Percentiles rank a stretch among this genome's conserved stretches.
Evolutionary conservation across 2,113 vertebrate species (phyloP).

Genomic region (Cyphomyrus plagiostoma): DNA sequence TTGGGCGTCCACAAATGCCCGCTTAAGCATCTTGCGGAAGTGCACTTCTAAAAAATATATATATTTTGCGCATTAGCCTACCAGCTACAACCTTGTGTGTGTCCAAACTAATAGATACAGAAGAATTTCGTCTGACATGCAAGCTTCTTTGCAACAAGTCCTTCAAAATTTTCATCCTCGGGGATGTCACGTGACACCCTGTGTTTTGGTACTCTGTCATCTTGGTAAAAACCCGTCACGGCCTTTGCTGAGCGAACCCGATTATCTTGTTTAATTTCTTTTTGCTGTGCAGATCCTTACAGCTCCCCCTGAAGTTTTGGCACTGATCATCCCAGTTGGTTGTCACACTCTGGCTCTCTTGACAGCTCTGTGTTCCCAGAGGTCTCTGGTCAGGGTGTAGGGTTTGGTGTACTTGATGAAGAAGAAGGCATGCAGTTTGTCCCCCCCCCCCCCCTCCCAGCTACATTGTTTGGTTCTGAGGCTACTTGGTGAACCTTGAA

Average conservation of each 20-base stretch:
- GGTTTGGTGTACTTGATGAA: constrained; percentile 23
- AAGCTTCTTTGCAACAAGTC: background rate
- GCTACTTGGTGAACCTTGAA: constrained; percentile 42
- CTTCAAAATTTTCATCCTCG: background rate
- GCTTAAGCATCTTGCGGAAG: background rate
- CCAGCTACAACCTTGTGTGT: background rate
- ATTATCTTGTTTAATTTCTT: background rate
- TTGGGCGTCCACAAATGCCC: background rate
- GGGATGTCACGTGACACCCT: background rate
- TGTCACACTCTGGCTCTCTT: background rate
- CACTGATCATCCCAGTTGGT: constrained; percentile 2
- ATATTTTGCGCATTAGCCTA: background rate
- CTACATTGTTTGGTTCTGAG: constrained; percentile 40
- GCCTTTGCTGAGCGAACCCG: background rate
- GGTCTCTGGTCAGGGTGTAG: background rate
- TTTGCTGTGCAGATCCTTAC: background rate
- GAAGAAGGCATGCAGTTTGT: background rate
- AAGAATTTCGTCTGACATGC: background rate
- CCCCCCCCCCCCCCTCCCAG: constrained; percentile 14
- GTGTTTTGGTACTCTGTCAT: background rate
- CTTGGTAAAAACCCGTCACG: background rate
- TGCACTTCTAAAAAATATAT: background rate
- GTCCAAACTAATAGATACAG: background rate
- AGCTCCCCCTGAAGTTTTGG: background rate
- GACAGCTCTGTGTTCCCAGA: constrained; percentile 14